Evolutionary conservation across 2,888 invertebrate genomes (phyloP), one percentile per base, ranked within the genome.

Genomic region (Eucera pruinosa): DNA sequence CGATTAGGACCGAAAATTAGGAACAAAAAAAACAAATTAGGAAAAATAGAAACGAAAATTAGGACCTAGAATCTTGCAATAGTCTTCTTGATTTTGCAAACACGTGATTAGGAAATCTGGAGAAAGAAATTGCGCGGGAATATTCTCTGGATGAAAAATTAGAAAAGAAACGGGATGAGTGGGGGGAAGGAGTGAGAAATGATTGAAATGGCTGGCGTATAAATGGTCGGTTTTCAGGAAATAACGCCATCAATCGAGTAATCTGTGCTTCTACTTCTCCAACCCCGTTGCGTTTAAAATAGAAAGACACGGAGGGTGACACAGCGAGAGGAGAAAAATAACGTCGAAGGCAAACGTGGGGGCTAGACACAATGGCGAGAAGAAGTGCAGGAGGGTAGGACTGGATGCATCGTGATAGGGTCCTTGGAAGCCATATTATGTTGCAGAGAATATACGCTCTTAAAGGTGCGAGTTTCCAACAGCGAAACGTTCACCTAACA

Each of bases 281-380:
- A 13, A 52, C 54, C 39, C 55, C 25, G 48, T n/a, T 0, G 55
- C 11, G 64, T 65, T 70, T 50, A 64, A 70, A 70, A 55, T 70
- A 70, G 55, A 50, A n/a, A n/a, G 39, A 11, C 39, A 30, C 11
- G 23, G 27, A 41, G 65, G 55, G 54, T 20, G 48, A 43, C 39
- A 55, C 33, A 30, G 39, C 55, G 25, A 25, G 65, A 54, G 45
- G 27, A 27, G 39, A 57, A 70, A 70, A 55, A 57, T 70, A 57
- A 41, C 55, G 70, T 55, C 18, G 55, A 41, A 48, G 70, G 36
- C 33, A 39, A 47, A 62, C 36, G 45, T 20, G 39, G 20, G 65
- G 39, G 45, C 25, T 45, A 54, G 62, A 36, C 47, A 65, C 65
- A 65, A 57, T 65, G 33, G 55, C 13, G 48, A n/a, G 11, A 54